Evolutionary conservation across 2,113 vertebrate species (phyloP).

Genomic region (Tragelaphus imberbis): DNA sequence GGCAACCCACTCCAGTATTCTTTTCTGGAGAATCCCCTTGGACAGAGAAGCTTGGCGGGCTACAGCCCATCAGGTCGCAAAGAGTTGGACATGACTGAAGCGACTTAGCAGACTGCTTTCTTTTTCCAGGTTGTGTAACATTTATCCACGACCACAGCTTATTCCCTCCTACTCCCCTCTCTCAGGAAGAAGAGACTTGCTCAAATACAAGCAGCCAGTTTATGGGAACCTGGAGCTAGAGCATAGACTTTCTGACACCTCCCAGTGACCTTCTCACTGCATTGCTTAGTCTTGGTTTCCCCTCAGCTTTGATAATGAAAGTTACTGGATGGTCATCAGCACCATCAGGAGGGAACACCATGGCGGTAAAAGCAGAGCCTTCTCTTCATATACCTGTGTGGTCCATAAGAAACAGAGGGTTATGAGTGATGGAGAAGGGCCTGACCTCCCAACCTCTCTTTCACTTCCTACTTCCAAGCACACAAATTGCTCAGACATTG

Average conservation of each 20-base stretch:
- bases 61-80: fast-evolving
- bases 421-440: not conserved
- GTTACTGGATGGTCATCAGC: not conserved
- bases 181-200: not conserved
- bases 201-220: not conserved
- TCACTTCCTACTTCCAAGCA: not conserved
- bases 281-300: not conserved
- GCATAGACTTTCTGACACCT: not conserved
- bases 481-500: not conserved
- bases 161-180: not conserved
- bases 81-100: not conserved
- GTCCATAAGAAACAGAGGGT: not conserved
- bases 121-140: not conserved
- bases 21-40: not conserved
- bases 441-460: not conserved
- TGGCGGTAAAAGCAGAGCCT: not conserved
- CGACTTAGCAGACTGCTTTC: not conserved
- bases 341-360: no score
- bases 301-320: not conserved
- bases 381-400: not conserved
- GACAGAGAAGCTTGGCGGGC: not conserved
- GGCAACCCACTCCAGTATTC: not conserved
- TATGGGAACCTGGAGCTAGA: not conserved
- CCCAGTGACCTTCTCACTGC: not conserved
- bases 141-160: not conserved